Evolutionary conservation across 2,888 invertebrate genomes (phyloP).

Genomic region (Brenthis ino): DNA sequence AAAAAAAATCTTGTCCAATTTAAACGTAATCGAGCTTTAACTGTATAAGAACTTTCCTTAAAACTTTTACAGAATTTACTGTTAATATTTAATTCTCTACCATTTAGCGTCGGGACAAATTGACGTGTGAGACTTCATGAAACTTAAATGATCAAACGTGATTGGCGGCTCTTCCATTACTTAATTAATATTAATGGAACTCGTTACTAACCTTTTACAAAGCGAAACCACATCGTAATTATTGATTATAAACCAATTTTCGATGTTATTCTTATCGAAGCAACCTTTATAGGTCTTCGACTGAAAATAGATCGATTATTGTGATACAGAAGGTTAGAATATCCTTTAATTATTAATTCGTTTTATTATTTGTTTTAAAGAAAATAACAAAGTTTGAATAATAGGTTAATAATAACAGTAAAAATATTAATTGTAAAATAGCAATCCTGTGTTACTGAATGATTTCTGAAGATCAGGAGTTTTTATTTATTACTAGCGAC

Average conservation of each 20-base stretch:
- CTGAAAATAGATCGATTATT: background rate
- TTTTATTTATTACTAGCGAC: too few relatives aligned
- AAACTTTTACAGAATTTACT: constrained; percentile 28
- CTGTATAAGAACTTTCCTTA: background rate
- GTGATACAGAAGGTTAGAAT: too few relatives aligned
- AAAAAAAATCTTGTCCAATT: background rate
- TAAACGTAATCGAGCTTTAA: constrained; percentile 1
- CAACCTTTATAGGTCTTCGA: too few relatives aligned
- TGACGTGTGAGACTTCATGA: constrained; percentile 44
- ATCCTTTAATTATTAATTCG: too few relatives aligned
- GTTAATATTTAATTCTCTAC: constrained; percentile 37
- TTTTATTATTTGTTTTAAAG: too few relatives aligned
- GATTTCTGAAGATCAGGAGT: too few relatives aligned
- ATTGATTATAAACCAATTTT: constrained; percentile 9
- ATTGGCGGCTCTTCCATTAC: constrained; percentile 40
- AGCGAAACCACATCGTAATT: constrained; percentile 7
- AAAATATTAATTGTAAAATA: too few relatives aligned
- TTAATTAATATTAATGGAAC: constrained; percentile 14
- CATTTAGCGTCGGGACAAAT: constrained; percentile 33
- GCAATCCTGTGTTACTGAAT: too few relatives aligned
- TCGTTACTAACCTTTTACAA: constrained; percentile 17
- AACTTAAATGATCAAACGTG: constrained; percentile 43
- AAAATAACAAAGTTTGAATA: too few relatives aligned
- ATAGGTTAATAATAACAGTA: too few relatives aligned
- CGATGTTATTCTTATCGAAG: background rate